Evolutionary conservation across 2,888 invertebrate genomes (phyloP).

Genomic region (Hyles lineata): DNA sequence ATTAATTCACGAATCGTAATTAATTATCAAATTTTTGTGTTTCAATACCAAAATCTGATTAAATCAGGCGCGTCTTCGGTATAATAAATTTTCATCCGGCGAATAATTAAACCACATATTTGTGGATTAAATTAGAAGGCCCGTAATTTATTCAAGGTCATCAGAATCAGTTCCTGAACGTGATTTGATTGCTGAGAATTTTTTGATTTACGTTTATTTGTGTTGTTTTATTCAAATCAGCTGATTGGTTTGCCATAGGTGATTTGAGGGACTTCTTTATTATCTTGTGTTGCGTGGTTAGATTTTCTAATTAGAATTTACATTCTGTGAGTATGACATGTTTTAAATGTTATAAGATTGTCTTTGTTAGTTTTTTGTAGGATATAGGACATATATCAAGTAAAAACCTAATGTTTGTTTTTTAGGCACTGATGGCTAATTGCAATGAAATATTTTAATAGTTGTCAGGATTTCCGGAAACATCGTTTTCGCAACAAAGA

Average conservation of each 20-base stretch:
- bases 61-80: constrained; percentile 15
- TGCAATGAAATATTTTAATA: background rate
- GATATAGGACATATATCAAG: too few relatives aligned
- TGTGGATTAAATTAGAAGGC: constrained; percentile 18
- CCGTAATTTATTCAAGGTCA: constrained; percentile 23
- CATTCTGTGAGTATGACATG: background rate
- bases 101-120: constrained; percentile 25
- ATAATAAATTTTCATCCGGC: constrained; percentile 10
- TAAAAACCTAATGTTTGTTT: too few relatives aligned
- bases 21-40: constrained; percentile 11
- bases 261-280: background rate
- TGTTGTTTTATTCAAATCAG: constrained; percentile 19
- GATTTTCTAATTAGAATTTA: background rate
- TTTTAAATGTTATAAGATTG: background rate
- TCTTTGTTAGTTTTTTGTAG: too few relatives aligned
- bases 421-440: background rate
- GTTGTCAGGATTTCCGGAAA: background rate
- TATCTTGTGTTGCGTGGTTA: background rate
- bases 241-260: background rate
- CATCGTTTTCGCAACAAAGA: background rate
- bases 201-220: constrained; percentile 23
- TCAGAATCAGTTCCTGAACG: constrained; percentile 14
- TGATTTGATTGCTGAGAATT: constrained; percentile 2
- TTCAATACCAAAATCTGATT: constrained; percentile 20
- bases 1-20: constrained; percentile 22